A percentile compares a stretch with the other conserved stretches of the same genome.
Evolutionary conservation across 2,797 vertebrate species (phyloP).

Genomic region (Brachymystax lenok): DNA sequence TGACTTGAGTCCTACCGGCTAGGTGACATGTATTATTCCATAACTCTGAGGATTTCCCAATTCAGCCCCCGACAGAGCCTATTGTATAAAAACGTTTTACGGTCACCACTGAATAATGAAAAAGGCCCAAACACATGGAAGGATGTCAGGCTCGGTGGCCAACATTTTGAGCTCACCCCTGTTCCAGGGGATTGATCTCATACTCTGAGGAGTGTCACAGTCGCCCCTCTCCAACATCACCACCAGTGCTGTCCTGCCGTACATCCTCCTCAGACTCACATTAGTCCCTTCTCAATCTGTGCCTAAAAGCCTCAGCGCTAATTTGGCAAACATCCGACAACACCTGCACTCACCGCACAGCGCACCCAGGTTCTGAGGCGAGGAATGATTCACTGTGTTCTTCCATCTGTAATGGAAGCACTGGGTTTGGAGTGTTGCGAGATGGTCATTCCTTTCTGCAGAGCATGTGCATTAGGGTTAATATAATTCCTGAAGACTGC

Average conservation of each 20-base stretch:
- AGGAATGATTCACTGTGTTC: background rate
- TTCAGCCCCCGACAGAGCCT: slow-evolving; percentile 15
- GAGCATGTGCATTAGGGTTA: slow-evolving; percentile 6
- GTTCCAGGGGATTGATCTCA: slow-evolving; percentile 16
- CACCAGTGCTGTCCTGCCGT: background rate
- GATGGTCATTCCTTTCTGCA: slow-evolving; percentile 4
- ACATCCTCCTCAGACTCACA: slow-evolving; percentile 11
- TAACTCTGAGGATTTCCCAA: slow-evolving; percentile 29
- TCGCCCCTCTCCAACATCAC: slow-evolving; percentile 1
- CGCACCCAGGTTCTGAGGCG: slow-evolving; percentile 23
- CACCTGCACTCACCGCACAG: slow-evolving; percentile 30
- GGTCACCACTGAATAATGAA: slow-evolving; percentile 36
- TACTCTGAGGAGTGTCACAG: background rate
- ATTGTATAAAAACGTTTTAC: slow-evolving; percentile 43
- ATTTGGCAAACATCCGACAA: slow-evolving; percentile 21
- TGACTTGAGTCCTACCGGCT: slow-evolving; percentile 7
- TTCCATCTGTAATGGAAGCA: background rate
- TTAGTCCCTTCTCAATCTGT: slow-evolving; percentile 9
- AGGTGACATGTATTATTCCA: slow-evolving; percentile 30
- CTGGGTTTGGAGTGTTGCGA: background rate
- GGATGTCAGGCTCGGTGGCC: background rate
- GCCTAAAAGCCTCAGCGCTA: slow-evolving; percentile 13
- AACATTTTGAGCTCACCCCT: background rate
- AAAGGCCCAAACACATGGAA: slow-evolving; percentile 27
- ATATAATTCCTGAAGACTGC: background rate